Evolutionary conservation across 2,113 vertebrate species (phyloP), one percentile per base, ranked within the genome.

Genomic region (Nestor notabilis): DNA sequence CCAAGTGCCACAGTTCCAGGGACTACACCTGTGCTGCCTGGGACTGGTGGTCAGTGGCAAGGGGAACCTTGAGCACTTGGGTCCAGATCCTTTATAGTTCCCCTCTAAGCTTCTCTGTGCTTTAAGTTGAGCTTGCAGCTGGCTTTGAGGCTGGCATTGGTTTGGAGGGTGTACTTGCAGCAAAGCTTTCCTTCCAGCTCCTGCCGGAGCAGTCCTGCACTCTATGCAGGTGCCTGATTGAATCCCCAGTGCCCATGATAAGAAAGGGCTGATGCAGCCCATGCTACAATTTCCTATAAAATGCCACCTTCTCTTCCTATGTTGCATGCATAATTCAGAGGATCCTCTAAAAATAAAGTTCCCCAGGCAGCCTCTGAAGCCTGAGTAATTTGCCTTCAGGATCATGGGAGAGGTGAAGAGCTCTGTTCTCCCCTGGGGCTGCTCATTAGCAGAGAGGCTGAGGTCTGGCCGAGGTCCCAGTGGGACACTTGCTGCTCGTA

Each of bases 261-360:
- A 41, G 39, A 64, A 74, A 58, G 52, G 74, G 28, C 23, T 58
- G 41, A 44, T 63, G 53, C 72, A 87, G 77, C 43, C 69, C 50
- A 4, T 20, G 49, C 56, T 78, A 90, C 37, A 24, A 33, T 58
- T 75, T 81, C 80, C 80, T 66, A 44, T 50, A 14, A 95, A 91
- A 91, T 52, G 52, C 87, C 84, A 90, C 84, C 65, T 81, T 87
- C 69, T 55, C 52, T 94, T 60, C 68, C 88, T 33, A 20, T 20
- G 44, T 46, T 83, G 86, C 93, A 95, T 96, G 66, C 56, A 96
- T 96, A 94, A 97, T 97, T 95, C 93, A 96, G 72, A 95, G 65
- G 35, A 58, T 93, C 35, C 87, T 91, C 96, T 96, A 95, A 95
- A 97, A 96, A 96, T 96, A 96, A 95, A 87, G 84, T 58, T 91